Conservation (phyloP, 2,888 invertebrate genomes). For the Eupithecia inturbata region DNA sequence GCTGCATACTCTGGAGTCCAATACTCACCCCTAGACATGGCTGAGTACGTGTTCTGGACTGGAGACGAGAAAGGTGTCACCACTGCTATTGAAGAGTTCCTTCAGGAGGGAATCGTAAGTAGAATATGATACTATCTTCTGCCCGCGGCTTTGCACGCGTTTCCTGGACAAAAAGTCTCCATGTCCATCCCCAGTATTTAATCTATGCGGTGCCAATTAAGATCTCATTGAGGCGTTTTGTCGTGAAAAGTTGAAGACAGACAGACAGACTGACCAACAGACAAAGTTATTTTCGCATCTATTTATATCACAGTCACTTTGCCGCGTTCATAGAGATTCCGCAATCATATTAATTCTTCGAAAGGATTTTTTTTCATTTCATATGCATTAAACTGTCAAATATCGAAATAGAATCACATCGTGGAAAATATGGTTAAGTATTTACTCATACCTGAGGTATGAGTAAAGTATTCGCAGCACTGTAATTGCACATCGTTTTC, state of each 20-base stretch:
- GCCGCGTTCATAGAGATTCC: neutral
- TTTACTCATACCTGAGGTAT: too few relatives aligned
- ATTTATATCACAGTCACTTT: neutral
- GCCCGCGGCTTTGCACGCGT: neutral
- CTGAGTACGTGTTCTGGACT: slow-evolving; percentile 92
- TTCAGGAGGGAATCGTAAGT: slow-evolving; percentile 89
- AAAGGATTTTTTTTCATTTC: neutral
- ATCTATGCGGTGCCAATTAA: neutral
- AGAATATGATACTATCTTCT: slow-evolving; percentile 1
- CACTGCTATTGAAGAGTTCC: slow-evolving; percentile 89
- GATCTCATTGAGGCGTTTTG: neutral
- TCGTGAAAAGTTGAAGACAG: neutral
- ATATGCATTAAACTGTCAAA: neutral
- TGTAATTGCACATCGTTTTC: too few relatives aligned
- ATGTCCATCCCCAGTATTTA: neutral
- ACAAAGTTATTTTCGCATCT: too few relatives aligned
- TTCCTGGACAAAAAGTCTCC: neutral
- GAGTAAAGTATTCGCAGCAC: too few relatives aligned
- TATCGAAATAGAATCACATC: neutral
- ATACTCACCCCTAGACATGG: slow-evolving; percentile 91
- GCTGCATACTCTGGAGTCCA: slow-evolving; percentile 85
- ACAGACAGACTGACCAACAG: neutral
- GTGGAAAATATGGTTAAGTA: too few relatives aligned
- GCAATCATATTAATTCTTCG: neutral
- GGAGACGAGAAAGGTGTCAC: slow-evolving; percentile 92